Conservation (phyloP, 2,797 vertebrate species). For the Lagorchestes hirsutus region DNA sequence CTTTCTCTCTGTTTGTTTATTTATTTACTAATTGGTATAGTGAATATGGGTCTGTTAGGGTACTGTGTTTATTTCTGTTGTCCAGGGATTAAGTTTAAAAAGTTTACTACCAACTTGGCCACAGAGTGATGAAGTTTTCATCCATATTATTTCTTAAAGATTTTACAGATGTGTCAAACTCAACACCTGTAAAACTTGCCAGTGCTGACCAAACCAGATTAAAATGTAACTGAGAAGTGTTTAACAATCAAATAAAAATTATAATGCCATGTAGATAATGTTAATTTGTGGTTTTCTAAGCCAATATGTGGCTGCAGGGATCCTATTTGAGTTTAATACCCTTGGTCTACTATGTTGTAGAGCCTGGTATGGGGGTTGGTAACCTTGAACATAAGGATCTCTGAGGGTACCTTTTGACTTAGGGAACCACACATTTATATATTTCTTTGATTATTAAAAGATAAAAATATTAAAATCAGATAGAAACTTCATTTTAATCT, state of each 20-base stretch:
- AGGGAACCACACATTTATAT: not conserved
- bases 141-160: not conserved
- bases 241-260: not conserved
- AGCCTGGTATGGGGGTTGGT: not conserved
- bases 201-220: not conserved
- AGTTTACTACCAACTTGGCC: not conserved
- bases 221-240: not conserved
- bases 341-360: not conserved
- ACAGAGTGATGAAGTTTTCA: not conserved
- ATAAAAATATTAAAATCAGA: not conserved
- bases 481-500: not conserved
- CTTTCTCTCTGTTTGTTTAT: not conserved
- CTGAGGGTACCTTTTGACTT: not conserved
- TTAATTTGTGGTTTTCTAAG: not conserved
- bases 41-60: not conserved
- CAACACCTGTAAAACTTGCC: not conserved
- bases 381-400: not conserved
- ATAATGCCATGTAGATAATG: not conserved
- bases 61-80: not conserved
- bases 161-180: not conserved
- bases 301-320: not conserved
- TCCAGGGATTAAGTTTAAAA: not conserved
- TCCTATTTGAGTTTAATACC: not conserved
- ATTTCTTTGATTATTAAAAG: not conserved
- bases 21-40: not conserved